A percentile compares a stretch with the other conserved stretches of the same genome.
Evolutionary conservation across 2,113 vertebrate species (phyloP).

Genomic region (Loxodonta africana): DNA sequence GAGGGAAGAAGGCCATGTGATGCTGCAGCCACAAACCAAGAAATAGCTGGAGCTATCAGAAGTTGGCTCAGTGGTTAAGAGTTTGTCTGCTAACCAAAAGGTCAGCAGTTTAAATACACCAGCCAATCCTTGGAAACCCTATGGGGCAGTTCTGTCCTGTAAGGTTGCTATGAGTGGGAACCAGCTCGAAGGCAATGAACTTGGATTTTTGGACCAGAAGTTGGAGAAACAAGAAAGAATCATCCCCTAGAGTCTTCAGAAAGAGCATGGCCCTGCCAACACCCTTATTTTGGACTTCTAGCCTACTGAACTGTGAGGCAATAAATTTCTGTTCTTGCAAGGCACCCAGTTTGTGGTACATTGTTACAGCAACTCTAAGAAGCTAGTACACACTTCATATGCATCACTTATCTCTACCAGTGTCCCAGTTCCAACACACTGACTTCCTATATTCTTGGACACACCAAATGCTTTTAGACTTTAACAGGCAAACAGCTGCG

Average conservation of each 20-base stretch:
- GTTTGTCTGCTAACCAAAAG: too few relatives aligned
- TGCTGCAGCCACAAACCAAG: neutral
- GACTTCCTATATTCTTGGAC: neutral
- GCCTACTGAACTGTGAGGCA: neutral
- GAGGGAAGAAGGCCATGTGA: neutral
- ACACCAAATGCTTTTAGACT: neutral
- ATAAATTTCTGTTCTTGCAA: neutral
- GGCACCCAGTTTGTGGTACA: neutral
- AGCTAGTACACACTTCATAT: neutral
- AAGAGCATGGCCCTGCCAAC: neutral
- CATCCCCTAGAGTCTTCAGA: neutral
- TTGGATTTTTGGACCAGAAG: neutral
- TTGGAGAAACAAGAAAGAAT: neutral
- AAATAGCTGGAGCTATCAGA: neutral
- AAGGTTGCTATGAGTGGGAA: too few relatives aligned
- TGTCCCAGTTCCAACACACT: neutral
- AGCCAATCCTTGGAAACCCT: too few relatives aligned
- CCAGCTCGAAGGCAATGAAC: too few relatives aligned
- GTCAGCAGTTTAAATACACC: too few relatives aligned
- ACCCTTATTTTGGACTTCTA: neutral
- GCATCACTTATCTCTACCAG: neutral
- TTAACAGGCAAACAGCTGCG: neutral
- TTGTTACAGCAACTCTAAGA: neutral
- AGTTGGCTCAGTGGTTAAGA: neutral
- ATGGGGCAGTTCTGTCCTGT: too few relatives aligned